Evolutionary conservation across 2,888 invertebrate genomes (phyloP), one percentile per base, ranked within the genome.

Genomic region (Andrena bicolor): DNA sequence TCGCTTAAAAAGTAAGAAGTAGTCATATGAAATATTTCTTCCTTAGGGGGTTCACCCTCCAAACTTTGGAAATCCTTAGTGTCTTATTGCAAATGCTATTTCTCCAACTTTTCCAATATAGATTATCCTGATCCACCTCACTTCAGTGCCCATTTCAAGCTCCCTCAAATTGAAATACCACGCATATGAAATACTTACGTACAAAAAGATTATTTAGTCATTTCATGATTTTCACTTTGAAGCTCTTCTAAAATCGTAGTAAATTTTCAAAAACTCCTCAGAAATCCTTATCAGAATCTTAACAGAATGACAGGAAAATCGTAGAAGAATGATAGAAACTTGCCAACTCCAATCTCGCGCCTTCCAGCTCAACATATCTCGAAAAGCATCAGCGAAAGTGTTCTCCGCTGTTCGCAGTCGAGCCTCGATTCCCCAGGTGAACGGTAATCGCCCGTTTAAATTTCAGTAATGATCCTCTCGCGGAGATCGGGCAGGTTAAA

Each of bases 381-480:
- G 23, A 23, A 23, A 56, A 20, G 23, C 23, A 56, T 13, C 23
- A 10, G 56, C 23, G 20, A 56, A 23, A 23, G 23, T 41, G 23
- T 20, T 32, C n/a, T 32, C 32, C 8, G 7, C 4, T 16, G 30
- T 66, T 51, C 20, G 1, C 51, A 20, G 8, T 32, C 20, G 32
- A 32, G 32, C 30, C 20, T 68, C 8, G 13, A 68, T 32, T 23
- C 6, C 20, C 20, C 53, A n/a, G 2, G 56, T 35, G 32, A 35
- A 30, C 32, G 35, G 23, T 35, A 35, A 56, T 56, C 56, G n/a
- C 13, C 8, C 35, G 32, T 60, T 60, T n/a, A 30, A 60, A 35
- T 60, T 70, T 56, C 58, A 41, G 28, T 60, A 41, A 30, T 48
- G 66, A 75, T 32, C 20, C 51, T 13, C n/a, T 28, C 20, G 32